phyloP scores from a whole-genome alignment of 2,113 vertebrate genomes.

The Limnothrissa miodon region DNA sequence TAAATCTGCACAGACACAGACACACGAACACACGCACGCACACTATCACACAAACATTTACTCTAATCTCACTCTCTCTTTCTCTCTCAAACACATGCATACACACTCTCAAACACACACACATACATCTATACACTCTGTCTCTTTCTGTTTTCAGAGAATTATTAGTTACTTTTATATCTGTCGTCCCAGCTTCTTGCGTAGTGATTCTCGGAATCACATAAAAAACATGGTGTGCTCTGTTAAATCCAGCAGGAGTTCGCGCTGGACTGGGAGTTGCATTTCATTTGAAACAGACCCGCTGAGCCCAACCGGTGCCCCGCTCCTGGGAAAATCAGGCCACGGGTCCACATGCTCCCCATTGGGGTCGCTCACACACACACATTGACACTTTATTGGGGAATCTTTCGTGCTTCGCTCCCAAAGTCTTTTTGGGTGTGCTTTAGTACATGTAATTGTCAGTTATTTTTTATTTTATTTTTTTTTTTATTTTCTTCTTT shows the following conservation, averaged over 20 bases:
- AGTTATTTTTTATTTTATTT: not conserved
- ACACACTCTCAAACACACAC: not conserved
- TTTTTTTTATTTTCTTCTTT: not conserved
- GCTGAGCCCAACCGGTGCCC: not conserved
- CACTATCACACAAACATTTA: not conserved
- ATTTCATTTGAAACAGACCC: conserved; percentile 2
- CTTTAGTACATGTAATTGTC: not conserved
- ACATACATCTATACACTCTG: too few species aligned
- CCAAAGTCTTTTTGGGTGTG: not conserved
- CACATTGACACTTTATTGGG: conserved; percentile 16
- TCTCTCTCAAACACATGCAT: not conserved
- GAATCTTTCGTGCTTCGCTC: not conserved
- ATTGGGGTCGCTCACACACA: not conserved
- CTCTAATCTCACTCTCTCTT: not conserved
- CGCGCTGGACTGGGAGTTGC: not conserved
- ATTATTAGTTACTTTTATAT: not conserved
- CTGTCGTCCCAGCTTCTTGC: too few species aligned
- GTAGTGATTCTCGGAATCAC: not conserved
- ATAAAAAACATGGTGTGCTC: not conserved
- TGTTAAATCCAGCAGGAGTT: conserved; percentile 9
- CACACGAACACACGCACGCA: not conserved
- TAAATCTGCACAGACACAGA: conserved; percentile 55
- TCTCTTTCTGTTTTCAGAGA: not conserved
- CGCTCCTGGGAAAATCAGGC: not conserved
- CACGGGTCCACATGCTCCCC: not conserved